Base-by-base conservation (phyloP, 2,797 vertebrate species). In the Myotis pilosus region DNA sequence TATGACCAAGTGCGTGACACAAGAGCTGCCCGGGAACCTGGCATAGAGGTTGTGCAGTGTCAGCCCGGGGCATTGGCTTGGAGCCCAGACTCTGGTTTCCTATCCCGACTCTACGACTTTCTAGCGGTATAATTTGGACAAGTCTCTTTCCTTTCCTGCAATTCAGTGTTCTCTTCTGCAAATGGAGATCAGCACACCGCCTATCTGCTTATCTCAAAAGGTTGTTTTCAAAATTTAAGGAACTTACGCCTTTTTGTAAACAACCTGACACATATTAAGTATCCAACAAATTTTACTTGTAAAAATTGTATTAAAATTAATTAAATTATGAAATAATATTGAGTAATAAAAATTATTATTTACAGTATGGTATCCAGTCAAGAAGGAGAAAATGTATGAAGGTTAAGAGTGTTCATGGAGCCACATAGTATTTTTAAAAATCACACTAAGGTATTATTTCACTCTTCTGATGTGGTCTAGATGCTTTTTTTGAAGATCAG, bases 401-500 rank as follows among this genome's bases (percentile, higher is more conserved):
- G 74, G 2, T 66, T 36, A 38, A 78, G 8, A 72, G 11, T 51
- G 72, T 53, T 44, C 72, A 64, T 38, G 66, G 72, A 95, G 62
- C 10, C 16, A 57, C 3, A 3, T 74, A 4, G n/a, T 60, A 38
- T 62, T 71, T 66, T 92, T 91, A 41, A 90, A 87, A 36, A 66
- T 49, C 51, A 88, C 2, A 57, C 38, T 47, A 23, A 57, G 11
- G 5, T 81, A 33, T 51, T 51, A 33, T 51, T 93, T 92, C 15
- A 25, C 8, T 69, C 88, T 36, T 72, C 33, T 88, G 30, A 81
- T 75, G 41, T 36, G 16, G 5, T 82, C 51, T 71, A 8, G 88
- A 78, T 36, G 33, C 4, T 71, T 93, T 92, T 92, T 55, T 25
- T 74, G 68, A 94, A 96, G 74, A 87, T 95, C 66, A 72, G 0